Conservation (phyloP, 2,113 vertebrate genomes). For the Aldabrachelys gigantea region DNA sequence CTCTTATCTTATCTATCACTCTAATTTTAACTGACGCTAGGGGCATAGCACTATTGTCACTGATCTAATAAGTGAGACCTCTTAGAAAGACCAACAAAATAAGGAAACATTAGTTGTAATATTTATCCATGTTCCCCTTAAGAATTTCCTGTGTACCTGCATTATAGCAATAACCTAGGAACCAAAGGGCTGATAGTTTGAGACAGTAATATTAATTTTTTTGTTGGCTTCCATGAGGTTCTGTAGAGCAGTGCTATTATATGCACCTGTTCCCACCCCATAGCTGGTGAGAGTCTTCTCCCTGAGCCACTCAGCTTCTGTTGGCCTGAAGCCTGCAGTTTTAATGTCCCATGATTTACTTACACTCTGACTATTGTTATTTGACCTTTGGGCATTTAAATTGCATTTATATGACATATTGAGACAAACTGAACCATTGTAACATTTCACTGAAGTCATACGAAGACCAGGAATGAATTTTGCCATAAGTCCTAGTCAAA, state of each 20-base stretch:
- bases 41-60: not conserved
- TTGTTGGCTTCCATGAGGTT: not conserved
- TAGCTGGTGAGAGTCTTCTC: not conserved
- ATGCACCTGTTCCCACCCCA: not conserved
- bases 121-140: not conserved
- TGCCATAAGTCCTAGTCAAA: not conserved
- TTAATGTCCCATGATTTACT: not conserved
- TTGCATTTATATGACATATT: not conserved
- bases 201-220: not conserved
- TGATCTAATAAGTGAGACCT: not conserved
- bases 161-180: not conserved
- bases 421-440: not conserved
- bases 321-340: not conserved
- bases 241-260: not conserved
- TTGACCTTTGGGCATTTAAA: not conserved
- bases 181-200: not conserved
- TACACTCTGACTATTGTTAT: not conserved
- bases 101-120: not conserved
- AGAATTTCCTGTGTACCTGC: not conserved
- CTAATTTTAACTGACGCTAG: not conserved
- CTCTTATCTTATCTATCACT: not conserved
- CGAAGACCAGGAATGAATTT: not conserved
- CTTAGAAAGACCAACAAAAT: not conserved
- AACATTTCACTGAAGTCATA: not conserved
- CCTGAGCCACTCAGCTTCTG: not conserved